Conservation (phyloP, 2,113 vertebrate genomes). For the Emydocephalus ijimae region DNA sequence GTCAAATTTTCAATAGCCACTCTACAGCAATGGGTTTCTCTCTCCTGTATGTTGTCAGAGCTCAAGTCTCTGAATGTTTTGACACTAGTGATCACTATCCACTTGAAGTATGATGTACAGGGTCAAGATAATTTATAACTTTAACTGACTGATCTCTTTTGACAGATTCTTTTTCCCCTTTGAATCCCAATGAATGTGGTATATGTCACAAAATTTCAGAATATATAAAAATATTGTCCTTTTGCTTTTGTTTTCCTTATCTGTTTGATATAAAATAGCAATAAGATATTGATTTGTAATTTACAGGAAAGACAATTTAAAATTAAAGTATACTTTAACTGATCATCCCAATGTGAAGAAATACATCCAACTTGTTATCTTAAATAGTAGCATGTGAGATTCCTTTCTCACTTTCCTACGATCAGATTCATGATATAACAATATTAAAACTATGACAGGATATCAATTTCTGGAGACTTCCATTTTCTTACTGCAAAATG, state of each 20-base stretch:
- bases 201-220: neutral
- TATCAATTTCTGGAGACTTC: constrained; percentile 25
- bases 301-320: constrained; percentile 15
- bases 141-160: neutral
- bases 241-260: neutral
- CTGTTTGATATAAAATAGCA: neutral
- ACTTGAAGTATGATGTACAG: neutral
- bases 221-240: neutral
- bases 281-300: constrained; percentile 15
- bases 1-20: neutral
- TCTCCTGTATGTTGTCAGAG: neutral
- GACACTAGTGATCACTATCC: neutral
- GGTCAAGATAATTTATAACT: neutral
- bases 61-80: neutral
- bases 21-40: neutral
- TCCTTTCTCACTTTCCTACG: neutral
- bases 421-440: constrained; percentile 22
- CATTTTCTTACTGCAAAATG: neutral
- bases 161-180: neutral
- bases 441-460: neutral
- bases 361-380: constrained; percentile 33
- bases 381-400: constrained; percentile 42
- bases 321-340: constrained; percentile 47
- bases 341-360: constrained; percentile 35
- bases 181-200: neutral